Conservation (phyloP, 2,797 vertebrate species). For the Leptatherina wallacei region DNA sequence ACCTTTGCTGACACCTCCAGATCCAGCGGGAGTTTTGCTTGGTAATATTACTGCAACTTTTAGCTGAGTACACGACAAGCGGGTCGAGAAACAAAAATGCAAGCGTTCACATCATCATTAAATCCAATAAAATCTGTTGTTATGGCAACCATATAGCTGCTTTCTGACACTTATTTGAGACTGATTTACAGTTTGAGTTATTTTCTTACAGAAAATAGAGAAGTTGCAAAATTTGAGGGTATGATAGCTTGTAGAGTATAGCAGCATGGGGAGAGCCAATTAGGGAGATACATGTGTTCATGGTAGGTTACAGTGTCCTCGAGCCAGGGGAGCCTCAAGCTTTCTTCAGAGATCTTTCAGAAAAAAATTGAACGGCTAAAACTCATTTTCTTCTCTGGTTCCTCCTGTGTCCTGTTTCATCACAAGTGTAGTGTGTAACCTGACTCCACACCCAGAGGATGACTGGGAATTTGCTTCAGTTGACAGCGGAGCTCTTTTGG, state of each 20-base stretch:
- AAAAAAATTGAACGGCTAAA: neutral
- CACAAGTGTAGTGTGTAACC: neutral
- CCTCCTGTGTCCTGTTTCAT: slow-evolving; percentile 1
- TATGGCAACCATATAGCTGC: neutral
- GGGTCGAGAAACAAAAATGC: neutral
- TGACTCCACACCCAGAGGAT: slow-evolving; percentile 36
- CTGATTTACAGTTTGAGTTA: neutral
- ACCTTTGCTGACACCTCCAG: slow-evolving; percentile 37
- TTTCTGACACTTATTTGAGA: neutral
- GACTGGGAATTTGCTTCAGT: slow-evolving; percentile 29
- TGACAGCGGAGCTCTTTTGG: slow-evolving; percentile 53
- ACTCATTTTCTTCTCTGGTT: neutral
- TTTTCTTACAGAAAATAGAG: neutral
- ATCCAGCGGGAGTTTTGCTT: slow-evolving; percentile 14
- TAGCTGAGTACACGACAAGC: neutral
- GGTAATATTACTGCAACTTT: neutral
- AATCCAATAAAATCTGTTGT: neutral
- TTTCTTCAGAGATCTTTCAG: neutral
- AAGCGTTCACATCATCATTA: neutral
- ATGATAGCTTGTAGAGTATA: neutral
- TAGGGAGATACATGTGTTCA: slow-evolving; percentile 40
- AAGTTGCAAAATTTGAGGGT: neutral
- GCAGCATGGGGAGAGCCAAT: slow-evolving; percentile 39
- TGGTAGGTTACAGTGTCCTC: slow-evolving; percentile 33
- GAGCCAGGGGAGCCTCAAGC: slow-evolving; percentile 22